These are phyloP conservation scores for Cheilosia variabilis DNA, from an alignment of 2,888 invertebrate genomes.

Conservation along the genomic window DNA sequence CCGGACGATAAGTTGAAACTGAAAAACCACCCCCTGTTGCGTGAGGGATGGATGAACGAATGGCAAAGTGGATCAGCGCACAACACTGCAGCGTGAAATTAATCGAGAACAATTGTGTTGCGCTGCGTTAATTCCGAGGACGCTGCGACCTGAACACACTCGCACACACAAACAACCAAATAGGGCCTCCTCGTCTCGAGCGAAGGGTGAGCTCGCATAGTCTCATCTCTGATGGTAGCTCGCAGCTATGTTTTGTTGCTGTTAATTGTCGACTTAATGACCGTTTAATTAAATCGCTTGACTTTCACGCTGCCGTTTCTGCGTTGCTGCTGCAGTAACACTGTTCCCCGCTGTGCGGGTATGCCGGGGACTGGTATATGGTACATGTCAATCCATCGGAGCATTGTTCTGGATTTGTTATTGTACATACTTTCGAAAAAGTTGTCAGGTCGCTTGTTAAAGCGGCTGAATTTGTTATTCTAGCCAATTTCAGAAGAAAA, in stretches of 20 bases:
- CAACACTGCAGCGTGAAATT: slow-evolving; percentile 75
- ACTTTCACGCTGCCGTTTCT: slow-evolving; percentile 72
- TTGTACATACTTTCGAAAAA: slow-evolving; percentile 28
- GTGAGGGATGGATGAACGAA: slow-evolving; percentile 50
- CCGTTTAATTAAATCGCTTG: slow-evolving; percentile 82
- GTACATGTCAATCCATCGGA: slow-evolving; percentile 16
- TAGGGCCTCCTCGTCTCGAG: slow-evolving; percentile 13
- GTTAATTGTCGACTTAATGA: slow-evolving; percentile 83
- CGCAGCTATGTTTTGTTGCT: slow-evolving; percentile 77
- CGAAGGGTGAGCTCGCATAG: slow-evolving; percentile 28
- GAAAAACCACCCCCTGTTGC: slow-evolving; percentile 70
- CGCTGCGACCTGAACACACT: slow-evolving; percentile 38
- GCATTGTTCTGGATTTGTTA: slow-evolving; percentile 45
- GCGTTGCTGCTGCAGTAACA: slow-evolving; percentile 39
- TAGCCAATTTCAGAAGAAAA: slow-evolving; percentile 28
- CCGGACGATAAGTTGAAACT: slow-evolving; percentile 62
- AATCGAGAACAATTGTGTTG: slow-evolving; percentile 75
- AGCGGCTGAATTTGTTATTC: slow-evolving; percentile 46
- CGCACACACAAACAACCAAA: background rate
- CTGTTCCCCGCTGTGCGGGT: slow-evolving; percentile 27
- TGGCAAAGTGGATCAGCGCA: slow-evolving; percentile 68
- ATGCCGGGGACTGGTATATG: background rate
- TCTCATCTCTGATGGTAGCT: slow-evolving; percentile 41
- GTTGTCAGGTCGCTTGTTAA: slow-evolving; percentile 61
- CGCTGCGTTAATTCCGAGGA: slow-evolving; percentile 73